Evolutionary conservation across 2,888 invertebrate species (phyloP).

Genomic region (Cotesia congregata): DNA sequence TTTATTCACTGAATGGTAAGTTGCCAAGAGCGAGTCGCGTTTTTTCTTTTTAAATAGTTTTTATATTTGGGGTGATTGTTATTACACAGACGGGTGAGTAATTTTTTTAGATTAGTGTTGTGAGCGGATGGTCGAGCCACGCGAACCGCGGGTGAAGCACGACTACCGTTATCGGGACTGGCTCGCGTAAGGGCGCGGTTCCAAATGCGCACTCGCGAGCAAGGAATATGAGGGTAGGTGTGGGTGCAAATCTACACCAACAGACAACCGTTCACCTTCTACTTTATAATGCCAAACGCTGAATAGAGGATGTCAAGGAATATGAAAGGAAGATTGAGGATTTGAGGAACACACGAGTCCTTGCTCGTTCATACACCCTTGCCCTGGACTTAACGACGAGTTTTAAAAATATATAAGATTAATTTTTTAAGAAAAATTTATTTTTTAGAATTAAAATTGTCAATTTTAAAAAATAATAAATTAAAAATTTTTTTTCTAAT

Average conservation of each 20-base stretch:
- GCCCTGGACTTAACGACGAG: too few relatives aligned
- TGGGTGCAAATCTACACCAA: too few relatives aligned
- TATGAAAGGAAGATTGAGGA: too few relatives aligned
- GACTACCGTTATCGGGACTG: constrained; percentile 54
- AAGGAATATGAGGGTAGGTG: not conserved
- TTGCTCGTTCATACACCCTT: not conserved
- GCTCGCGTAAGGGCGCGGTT: constrained; percentile 67
- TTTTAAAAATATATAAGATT: too few relatives aligned
- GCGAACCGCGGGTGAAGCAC: constrained; percentile 58
- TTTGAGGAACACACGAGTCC: too few relatives aligned
- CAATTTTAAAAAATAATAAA: not conserved
- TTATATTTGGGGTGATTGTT: not conserved
- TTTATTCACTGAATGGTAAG: constrained; percentile 21
- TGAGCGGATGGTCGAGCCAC: constrained; percentile 47
- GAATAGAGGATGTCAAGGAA: too few relatives aligned
- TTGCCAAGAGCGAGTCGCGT: not conserved
- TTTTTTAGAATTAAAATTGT: not conserved
- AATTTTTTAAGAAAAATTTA: too few relatives aligned
- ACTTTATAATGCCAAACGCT: too few relatives aligned
- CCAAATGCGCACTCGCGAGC: constrained; percentile 62
- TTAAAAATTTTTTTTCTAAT: not conserved
- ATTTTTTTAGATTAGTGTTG: constrained; percentile 9
- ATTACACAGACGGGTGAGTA: not conserved
- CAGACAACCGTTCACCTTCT: too few relatives aligned
- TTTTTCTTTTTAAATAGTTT: not conserved